phyloP scores from a whole-genome alignment of 1,140 invertebrate genomes.

The Procambarus virginalis region DNA sequence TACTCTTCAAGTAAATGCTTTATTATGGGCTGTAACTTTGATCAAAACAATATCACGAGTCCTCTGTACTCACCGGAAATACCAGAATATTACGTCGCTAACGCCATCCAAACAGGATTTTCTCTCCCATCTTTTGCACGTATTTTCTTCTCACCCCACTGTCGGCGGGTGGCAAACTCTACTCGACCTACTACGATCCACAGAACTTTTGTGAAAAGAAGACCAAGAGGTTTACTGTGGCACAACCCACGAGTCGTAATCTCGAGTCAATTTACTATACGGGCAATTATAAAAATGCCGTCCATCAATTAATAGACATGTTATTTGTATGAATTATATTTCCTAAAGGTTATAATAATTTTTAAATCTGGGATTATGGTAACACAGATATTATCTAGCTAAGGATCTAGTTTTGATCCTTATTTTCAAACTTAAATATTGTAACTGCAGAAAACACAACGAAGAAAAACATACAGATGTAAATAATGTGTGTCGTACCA shows the following conservation, averaged over 20 bases:
- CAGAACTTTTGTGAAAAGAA: not conserved
- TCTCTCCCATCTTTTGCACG: not conserved
- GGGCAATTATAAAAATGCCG: not conserved
- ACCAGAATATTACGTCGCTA: not conserved
- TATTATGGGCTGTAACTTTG: not conserved
- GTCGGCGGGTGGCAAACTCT: not conserved
- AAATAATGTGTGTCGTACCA: not conserved
- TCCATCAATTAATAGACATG: not conserved
- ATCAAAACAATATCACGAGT: not conserved
- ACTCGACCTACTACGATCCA: not conserved
- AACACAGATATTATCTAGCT: not conserved
- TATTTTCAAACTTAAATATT: not conserved
- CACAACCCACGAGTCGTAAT: not conserved
- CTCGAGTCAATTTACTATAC: not conserved
- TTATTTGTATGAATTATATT: not conserved
- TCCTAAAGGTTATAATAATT: not conserved
- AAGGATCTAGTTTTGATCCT: slow-evolving; percentile 4
- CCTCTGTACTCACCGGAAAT: not conserved
- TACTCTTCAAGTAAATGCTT: not conserved
- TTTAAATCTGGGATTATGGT: not conserved
- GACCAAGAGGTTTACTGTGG: not conserved
- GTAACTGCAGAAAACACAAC: not conserved
- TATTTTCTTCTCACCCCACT: not conserved
- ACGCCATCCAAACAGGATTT: not conserved
- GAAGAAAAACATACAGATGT: not conserved